Base-by-base conservation (phyloP, 2,888 invertebrate genomes). In the Luffia ferchaultella region DNA sequence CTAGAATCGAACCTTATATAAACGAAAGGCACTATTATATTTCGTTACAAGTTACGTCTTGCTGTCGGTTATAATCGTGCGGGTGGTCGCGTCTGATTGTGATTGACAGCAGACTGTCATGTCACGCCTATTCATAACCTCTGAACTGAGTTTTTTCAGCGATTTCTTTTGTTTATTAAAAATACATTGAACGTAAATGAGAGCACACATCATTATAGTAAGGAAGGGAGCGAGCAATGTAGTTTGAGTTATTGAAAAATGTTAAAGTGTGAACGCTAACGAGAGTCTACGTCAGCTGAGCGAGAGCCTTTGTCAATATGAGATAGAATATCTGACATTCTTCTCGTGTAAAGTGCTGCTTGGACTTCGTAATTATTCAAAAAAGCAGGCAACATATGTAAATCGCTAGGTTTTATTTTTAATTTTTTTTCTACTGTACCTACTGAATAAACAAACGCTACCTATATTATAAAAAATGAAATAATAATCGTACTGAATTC, bases 81-180 rank as follows among this genome's bases (percentile, higher is more conserved):
- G 80, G 79, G 80, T 82, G 80, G 80, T 78, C 80, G 73, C 56
- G 66, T 64, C 67, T 79, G 79, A 80, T 79, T 80, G 79, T 82
- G 80, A 82, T 77, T 80, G 80, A 82, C 80, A 80, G 76, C 67
- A 62, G 58, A 66, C 65, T 74, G 72, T 78, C 79, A 76, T 73
- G 71, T 67, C 67, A 64, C 53, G 55, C 55, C 55, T 50, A 63
- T 61, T 57, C 60, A 12, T 30, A 30, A 12, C 12, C 30, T 30
- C 3, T 30, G 30, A n/a, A n/a, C n/a, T n/a, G n/a, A n/a, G n/a
- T n/a, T n/a, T n/a, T n/a, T n/a, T n/a, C n/a, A n/a, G n/a, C n/a
- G n/a, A n/a, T n/a, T 52, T 49, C 50, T 43, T 20, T 54, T 58
- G 57, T 56, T 58, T 58, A 57, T 57, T 55, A 56, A 57, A 54